Percentiles rank a stretch among this genome's conserved stretches.
phyloP scores from a whole-genome alignment of 2,113 vertebrate genomes.

The Microcebus griseorufus region DNA sequence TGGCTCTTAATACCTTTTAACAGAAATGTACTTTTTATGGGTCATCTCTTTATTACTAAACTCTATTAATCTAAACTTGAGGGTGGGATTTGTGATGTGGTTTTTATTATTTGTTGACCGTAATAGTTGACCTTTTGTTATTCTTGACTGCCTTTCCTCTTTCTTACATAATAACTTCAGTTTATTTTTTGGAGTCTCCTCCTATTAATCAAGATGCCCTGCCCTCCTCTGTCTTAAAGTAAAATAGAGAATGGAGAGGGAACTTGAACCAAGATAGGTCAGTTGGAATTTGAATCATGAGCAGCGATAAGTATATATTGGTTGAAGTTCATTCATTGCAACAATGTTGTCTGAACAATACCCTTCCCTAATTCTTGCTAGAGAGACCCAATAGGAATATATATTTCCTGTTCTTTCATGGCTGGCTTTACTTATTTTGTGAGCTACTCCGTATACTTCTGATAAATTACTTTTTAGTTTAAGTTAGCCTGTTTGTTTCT shows the following conservation, averaged over 20 bases:
- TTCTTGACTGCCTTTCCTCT: background rate
- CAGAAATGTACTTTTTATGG: background rate
- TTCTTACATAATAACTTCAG: background rate
- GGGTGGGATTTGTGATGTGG: background rate
- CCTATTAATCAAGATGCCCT: background rate
- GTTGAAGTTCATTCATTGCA: background rate
- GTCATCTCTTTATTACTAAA: background rate
- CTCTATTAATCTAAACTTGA: background rate
- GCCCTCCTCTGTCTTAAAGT: background rate
- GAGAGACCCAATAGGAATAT: background rate
- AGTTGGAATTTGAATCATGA: background rate
- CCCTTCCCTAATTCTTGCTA: background rate
- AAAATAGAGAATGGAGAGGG: background rate
- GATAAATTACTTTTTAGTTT: background rate
- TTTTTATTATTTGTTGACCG: background rate
- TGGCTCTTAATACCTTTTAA: background rate
- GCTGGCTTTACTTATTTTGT: background rate
- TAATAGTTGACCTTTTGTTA: background rate
- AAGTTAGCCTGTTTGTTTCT: constrained; percentile 29
- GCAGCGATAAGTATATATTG: background rate
- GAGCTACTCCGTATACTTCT: background rate
- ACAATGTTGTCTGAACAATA: background rate
- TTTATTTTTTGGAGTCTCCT: constrained; percentile 26
- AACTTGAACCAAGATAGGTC: background rate
- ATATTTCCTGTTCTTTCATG: background rate